Base-by-base conservation (phyloP, 2,113 vertebrate genomes). In the Chauna torquata region DNA sequence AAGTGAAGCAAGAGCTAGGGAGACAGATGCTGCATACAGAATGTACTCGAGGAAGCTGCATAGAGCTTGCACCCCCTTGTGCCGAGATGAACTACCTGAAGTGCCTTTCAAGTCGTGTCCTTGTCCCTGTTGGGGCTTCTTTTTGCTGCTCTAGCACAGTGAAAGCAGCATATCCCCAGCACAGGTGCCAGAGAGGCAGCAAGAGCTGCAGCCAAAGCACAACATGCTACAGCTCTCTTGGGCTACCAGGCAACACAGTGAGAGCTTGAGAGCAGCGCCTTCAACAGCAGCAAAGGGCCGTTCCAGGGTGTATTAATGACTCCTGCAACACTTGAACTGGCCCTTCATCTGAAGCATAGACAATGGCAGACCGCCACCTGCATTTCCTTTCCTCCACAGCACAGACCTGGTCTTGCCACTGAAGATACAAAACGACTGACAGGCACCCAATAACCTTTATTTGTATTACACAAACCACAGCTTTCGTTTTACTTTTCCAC, bases 241-340 rank as follows among this genome's bases (percentile, higher is more conserved):
- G 50, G 62, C 57, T 65, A 20, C 17, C 3, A 9, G 64, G 16
- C 1, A 6, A 45, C 5, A 58, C 50, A 22, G 72, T 0, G 3
- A 28, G 54, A 50, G 81, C 45, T 45, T 25, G 2, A 30, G 8
- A 62, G 5, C 28, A 65, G 76, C 2, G 0, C 38, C 34, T 80
- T 13, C 5, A 22, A 25, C 0, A 58, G 61, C 30, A 52, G 66
- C 79, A 16, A 2, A 12, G 76, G 69, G 57, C 71, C 66, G n/a
- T 9, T 19, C 58, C 61, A 20, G 72, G 40, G 13, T 7, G 1
- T 14, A 4, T 3, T 1, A 2, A 15, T 2, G 27, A 6, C 18
- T 15, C 42, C 57, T 9, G 36, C 32, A 12, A 8, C 17, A 3
- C 47, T 9, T 4, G 28, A 36, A 22, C 45, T 7, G 2, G 30